Base-by-base conservation (phyloP, 2,113 vertebrate genomes). In the Austrofundulus limnaeus region DNA sequence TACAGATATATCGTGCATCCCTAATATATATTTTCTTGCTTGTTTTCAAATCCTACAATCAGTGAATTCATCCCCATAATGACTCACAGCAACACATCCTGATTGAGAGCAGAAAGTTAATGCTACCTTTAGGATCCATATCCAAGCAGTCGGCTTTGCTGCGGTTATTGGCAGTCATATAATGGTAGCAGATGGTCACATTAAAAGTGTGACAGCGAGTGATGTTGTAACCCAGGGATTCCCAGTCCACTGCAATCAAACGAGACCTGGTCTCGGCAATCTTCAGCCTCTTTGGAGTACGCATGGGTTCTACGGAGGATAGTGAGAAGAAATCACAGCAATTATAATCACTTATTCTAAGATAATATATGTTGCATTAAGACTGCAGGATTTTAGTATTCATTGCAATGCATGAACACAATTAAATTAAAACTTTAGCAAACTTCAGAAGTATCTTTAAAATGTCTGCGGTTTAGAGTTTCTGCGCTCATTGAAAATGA, bases 131-230 rank as follows among this genome's bases (percentile, higher is more conserved):
- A 42, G 96, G 97, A 81, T 98, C 97, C 96, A 98, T 98, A 88
- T 99, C 97, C 91, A 98, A 88, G 77, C 97, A 99, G 85, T 95
- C 96, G 0, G 95, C 94, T 72, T 95, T 96, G 92, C 93, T 98
- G 77, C 91, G 92, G 0, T 98, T 97, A 85, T 90, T 93, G 14
- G 95, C 92, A 0, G 86, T 93, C 84, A 93, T 94, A 62, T 98
- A 98, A 80, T 98, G 96, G 90, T 96, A 99, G 85, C 97, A 99
- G 79, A 99, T 98, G 28, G 97, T 99, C 75, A 99, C 96, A 59
- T 99, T 99, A 75, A 98, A 99, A 43, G 97, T 98, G 80, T 99
- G 97, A 85, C 97, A 99, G 25, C 97, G 96, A 17, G 97, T 99
- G 72, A 99, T 97, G 86, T 99, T 99, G 91, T 99, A 99, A 46